Evolutionary conservation across 1,140 invertebrate species (phyloP), one percentile per base, ranked within the genome.

Genomic region (Chlorops oryzae): DNA sequence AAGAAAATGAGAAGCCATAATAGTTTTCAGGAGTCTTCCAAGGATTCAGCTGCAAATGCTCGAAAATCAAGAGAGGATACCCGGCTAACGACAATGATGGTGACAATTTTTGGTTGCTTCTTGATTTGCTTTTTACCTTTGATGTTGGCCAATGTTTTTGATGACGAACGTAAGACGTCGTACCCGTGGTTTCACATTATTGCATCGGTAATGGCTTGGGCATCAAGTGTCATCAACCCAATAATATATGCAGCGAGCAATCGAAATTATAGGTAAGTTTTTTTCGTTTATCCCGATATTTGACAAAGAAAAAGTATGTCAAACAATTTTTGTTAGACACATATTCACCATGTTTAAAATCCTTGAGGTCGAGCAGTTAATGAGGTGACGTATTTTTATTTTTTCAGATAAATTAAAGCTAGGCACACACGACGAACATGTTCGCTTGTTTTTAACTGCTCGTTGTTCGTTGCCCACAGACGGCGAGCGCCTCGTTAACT

Each of bases 221-320:
- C 86, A 2, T 90, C 88, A 1, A 83, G 87, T 39, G 88, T 91
- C 25, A 80, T 91, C 55, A 92, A 92, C 70, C 88, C 89, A 1
- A 79, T 92, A 49, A 91, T 92, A 56, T 92, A 92, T 73, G 88
- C 88, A 0, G 85, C 83, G 4, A 88, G 87, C 46, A 92, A 90
- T 68, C 80, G 87, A 56, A 84, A 90, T 54, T 92, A 92, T 60
- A 63, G 67, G 66, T 70, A 38, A 39, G 13, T n/a, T 24, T 12
- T 37, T 18, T 38, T 12, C 5, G 34, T 34, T 22, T 34, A 32
- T 17, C 5, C 27, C 27, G 25, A 28, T 28, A 15, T 27, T 18
- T 28, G 23, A 38, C 15, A 17, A 43, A 18, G 5, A 43, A 23
- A 10, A 18, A 7, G 13, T 10, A 13, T n/a, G n/a, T n/a, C n/a